Base-by-base conservation (phyloP, 2,797 vertebrate genomes). In the Anomalospiza imberbis region DNA sequence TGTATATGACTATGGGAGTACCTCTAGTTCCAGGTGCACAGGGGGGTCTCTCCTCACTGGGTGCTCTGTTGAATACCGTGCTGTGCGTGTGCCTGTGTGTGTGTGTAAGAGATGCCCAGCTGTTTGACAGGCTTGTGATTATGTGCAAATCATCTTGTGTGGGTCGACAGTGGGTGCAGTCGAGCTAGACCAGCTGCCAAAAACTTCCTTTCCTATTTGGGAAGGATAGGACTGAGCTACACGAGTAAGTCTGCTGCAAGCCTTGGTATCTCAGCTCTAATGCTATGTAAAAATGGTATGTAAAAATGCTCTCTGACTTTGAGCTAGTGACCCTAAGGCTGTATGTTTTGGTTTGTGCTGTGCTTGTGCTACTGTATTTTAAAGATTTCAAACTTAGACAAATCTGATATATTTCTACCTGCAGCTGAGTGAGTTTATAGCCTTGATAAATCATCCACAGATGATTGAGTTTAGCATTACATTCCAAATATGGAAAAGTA, bases 401-500 rank as follows among this genome's bases (percentile, higher is more conserved):
- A 48, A 50, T 57, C 25, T 83, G n/a, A 75, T 71, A 1, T 42
- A n/a, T 83, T 91, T 79, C 58, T 73, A 91, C 48, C 36, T 93
- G 92, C 68, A 77, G 76, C 83, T 74, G 29, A 66, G 51, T 50
- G 63, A 55, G 51, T 70, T 85, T 85, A 65, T 19, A 73, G 53
- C 40, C 42, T 66, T 91, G 88, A 66, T 91, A 94, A 85, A 70
- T 85, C 65, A 55, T 66, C 36, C 60, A 44, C 48, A n/a, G 60
- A 72, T 78, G 62, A 74, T 13, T 60, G 50, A 83, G 26, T 73
- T 85, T 76, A 91, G 26, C 40, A 24, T 82, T 89, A 15, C 44
- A 26, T 91, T 68, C 65, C 51, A 82, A 82, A 70, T 85, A 48
- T 2, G 73, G 74, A 50, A 72, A 74, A 94, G 45, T 44, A 82